These are phyloP conservation scores for Andrena dorsata DNA, from an alignment of 2,888 invertebrate genomes.

Conservation along the genomic window DNA sequence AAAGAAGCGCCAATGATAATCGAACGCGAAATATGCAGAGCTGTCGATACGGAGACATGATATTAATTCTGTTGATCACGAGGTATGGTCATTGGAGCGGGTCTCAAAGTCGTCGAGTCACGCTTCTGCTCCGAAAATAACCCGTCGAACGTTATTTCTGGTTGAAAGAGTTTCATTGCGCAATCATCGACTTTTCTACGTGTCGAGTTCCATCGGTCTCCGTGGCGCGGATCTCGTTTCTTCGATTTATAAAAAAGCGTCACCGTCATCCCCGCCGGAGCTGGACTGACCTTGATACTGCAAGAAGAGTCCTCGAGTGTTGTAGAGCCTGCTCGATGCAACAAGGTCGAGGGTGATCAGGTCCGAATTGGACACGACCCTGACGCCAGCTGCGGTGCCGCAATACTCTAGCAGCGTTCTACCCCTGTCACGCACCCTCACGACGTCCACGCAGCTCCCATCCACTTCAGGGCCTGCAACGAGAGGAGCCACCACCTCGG, in stretches of 20 bases:
- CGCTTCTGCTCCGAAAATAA: constrained; percentile 25
- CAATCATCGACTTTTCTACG: constrained; percentile 27
- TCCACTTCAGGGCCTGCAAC: constrained; percentile 77
- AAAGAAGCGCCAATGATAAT: not conserved
- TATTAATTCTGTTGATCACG: not conserved
- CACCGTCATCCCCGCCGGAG: not conserved
- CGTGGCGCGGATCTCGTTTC: constrained; percentile 7
- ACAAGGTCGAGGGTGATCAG: constrained; percentile 81
- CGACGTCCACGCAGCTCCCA: constrained; percentile 82
- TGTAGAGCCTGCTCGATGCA: constrained; percentile 76
- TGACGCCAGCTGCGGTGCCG: constrained; percentile 80
- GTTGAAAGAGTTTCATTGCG: constrained; percentile 40
- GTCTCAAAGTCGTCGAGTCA: constrained; percentile 1
- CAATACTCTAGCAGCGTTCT: constrained; percentile 81
- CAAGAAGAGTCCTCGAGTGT: constrained; percentile 81
- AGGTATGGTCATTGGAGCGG: not conserved
- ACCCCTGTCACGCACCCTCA: constrained; percentile 80
- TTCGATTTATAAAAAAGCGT: constrained; percentile 8
- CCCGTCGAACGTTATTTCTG: constrained; percentile 48
- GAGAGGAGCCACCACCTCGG: too few species aligned
- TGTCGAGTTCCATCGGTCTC: constrained; percentile 33
- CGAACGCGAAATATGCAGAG: not conserved
- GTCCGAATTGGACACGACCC: constrained; percentile 80
- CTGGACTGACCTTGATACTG: constrained; percentile 81
- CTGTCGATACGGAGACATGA: not conserved